Evolutionary conservation across 2,888 invertebrate genomes (phyloP).

Genomic region (Agrypnus murinus): DNA sequence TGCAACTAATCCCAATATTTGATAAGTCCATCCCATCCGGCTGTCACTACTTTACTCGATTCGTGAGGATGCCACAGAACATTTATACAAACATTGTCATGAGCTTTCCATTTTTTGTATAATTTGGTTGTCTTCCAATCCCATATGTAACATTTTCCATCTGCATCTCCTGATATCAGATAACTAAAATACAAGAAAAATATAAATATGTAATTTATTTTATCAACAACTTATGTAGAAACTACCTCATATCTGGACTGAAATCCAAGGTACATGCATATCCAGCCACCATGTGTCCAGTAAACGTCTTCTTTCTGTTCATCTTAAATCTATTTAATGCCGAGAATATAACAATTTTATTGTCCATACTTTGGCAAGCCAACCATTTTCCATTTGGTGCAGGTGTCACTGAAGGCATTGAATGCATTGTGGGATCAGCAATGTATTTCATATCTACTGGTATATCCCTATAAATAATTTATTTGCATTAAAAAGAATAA

Average conservation of each 20-base stretch:
- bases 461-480: conserved; percentile 78
- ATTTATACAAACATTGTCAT: conserved; percentile 97
- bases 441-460: conserved; percentile 99
- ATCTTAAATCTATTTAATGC: conserved; percentile 98
- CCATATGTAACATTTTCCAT: conserved; percentile 99
- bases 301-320: conserved; percentile 98
- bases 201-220: conserved; percentile 1
- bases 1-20: conserved; percentile 91
- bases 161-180: conserved; percentile 97
- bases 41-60: conserved; percentile 96
- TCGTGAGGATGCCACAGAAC: conserved; percentile 99
- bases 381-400: conserved; percentile 99
- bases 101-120: conserved; percentile 99
- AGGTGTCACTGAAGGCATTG: conserved; percentile 96
- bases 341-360: conserved; percentile 98
- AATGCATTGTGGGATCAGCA: conserved; percentile 99
- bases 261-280: conserved; percentile 98
- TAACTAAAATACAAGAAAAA: conserved; percentile 79
- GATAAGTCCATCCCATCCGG: conserved; percentile 99
- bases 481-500: neutral
- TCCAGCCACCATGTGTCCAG: conserved; percentile 99
- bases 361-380: conserved; percentile 99
- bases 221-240: conserved; percentile 4
- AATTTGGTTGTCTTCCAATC: conserved; percentile 99
- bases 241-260: conserved; percentile 97